Percentiles rank a stretch among this genome's conserved stretches.
phyloP scores from a whole-genome alignment of 2,797 vertebrate genomes.

The Hippopotamyrus pictus region DNA sequence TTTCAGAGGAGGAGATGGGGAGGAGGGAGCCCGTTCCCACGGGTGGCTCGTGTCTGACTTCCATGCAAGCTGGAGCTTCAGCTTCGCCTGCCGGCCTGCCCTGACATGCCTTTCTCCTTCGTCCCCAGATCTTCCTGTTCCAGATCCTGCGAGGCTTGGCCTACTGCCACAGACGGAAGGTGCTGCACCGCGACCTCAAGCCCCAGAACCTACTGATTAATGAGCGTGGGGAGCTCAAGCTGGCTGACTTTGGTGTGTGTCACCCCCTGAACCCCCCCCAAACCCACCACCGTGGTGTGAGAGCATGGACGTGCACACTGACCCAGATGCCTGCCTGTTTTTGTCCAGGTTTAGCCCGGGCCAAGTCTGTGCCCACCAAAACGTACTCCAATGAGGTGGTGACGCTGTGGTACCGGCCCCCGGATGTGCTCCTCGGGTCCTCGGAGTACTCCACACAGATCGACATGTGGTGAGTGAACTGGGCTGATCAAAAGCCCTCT shows the following conservation, averaged over 20 bases:
- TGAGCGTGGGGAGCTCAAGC: constrained; percentile 73
- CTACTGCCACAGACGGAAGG: constrained; percentile 74
- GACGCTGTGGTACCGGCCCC: constrained; percentile 81
- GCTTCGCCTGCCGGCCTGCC: constrained; percentile 23
- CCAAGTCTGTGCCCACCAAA: constrained; percentile 81
- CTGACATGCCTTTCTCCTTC: constrained; percentile 26
- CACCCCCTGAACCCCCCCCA: not conserved
- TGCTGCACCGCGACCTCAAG: constrained; percentile 73
- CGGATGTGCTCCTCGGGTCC: constrained; percentile 79
- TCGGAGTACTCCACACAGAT: constrained; percentile 85
- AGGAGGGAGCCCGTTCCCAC: not conserved
- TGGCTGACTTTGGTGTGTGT: constrained; percentile 70
- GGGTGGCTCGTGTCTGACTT: not conserved
- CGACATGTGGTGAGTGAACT: constrained; percentile 72
- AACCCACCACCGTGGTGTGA: not conserved
- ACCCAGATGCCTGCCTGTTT: not conserved
- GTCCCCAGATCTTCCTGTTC: constrained; percentile 70
- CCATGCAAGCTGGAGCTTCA: not conserved
- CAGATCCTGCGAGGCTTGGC: constrained; percentile 76
- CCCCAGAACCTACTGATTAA: constrained; percentile 77
- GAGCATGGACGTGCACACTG: not conserved
- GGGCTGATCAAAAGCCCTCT: not conserved
- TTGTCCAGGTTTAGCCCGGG: constrained; percentile 70
- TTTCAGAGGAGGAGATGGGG: not conserved
- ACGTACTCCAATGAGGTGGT: constrained; percentile 88